Conservation (phyloP, 2,797 vertebrate species). For the Poecilia picta region DNA sequence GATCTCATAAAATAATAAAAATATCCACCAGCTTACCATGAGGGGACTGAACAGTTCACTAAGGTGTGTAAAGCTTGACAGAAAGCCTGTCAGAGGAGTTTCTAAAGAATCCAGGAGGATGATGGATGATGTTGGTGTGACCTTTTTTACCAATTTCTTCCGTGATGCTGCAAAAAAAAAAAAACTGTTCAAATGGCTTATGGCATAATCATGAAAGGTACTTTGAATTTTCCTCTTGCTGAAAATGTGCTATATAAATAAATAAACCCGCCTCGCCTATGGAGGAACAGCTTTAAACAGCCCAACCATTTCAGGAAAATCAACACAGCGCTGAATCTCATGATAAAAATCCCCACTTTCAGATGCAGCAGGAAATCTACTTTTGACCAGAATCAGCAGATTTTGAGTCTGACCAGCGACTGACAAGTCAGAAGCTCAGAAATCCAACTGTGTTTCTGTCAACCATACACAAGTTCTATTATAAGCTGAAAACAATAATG, state of each 20-base stretch:
- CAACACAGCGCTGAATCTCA: not conserved
- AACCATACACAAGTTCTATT: not conserved
- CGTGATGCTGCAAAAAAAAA: conserved; percentile 76
- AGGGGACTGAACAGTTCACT: conserved; percentile 82
- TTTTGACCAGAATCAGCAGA: not conserved
- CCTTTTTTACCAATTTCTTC: conserved; percentile 75
- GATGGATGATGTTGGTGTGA: conserved; percentile 74
- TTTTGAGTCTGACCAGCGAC: not conserved
- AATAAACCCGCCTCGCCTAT: not conserved
- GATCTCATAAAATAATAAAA: not conserved
- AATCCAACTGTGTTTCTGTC: not conserved
- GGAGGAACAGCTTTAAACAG: not conserved
- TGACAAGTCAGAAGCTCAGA: not conserved
- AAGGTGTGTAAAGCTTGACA: conserved; percentile 82
- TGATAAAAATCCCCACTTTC: not conserved
- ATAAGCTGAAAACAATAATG: not conserved
- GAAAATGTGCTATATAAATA: not conserved
- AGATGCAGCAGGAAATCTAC: not conserved
- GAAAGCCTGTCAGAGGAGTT: conserved; percentile 83
- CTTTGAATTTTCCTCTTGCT: not conserved
- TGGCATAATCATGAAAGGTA: not conserved
- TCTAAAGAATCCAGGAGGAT: conserved; percentile 89
- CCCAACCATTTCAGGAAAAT: not conserved
- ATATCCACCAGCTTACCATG: conserved; percentile 61
- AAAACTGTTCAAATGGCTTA: not conserved